phyloP scores from a whole-genome alignment of 2,113 vertebrate species.

The Ornithorhynchus anatinus region DNA sequence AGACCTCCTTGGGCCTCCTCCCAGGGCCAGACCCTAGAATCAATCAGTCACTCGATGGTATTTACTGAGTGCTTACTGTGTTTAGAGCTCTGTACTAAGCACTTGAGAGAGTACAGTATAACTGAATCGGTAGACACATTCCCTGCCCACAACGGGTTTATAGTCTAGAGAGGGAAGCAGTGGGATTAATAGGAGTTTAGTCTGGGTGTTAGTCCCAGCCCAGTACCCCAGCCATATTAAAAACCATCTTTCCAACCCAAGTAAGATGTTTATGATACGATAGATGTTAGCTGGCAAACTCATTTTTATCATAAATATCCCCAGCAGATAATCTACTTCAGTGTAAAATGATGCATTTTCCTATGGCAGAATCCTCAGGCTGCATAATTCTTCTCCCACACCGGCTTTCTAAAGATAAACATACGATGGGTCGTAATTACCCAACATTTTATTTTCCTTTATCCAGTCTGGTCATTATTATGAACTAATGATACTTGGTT shows the following conservation, averaged over 20 bases:
- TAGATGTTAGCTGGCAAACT: conserved; percentile 35
- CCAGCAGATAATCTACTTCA: conserved; percentile 48
- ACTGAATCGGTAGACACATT: too few species aligned
- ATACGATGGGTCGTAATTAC: conserved; percentile 50
- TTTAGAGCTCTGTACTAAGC: too few species aligned
- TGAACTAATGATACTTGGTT: conserved; percentile 1
- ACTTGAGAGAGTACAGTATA: too few species aligned
- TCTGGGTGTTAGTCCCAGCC: background rate
- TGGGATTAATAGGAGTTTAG: background rate
- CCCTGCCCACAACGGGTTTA: rapidly evolving
- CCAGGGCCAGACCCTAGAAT: background rate
- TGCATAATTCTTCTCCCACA: conserved; percentile 34
- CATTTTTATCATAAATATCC: conserved; percentile 52
- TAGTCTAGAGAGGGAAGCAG: background rate
- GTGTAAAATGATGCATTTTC: conserved; percentile 50
- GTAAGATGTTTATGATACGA: conserved; percentile 51
- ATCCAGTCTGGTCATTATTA: conserved; percentile 17
- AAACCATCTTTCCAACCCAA: conserved; percentile 51
- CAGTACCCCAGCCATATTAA: conserved; percentile 34
- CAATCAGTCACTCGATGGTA: too few species aligned
- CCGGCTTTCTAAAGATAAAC: conserved; percentile 33
- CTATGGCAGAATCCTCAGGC: background rate
- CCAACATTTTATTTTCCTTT: conserved; percentile 15
- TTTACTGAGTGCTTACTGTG: too few species aligned
- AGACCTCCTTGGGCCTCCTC: too few species aligned